phyloP scores from a whole-genome alignment of 2,113 vertebrate genomes.

The Hippoglossus stenolepis region DNA sequence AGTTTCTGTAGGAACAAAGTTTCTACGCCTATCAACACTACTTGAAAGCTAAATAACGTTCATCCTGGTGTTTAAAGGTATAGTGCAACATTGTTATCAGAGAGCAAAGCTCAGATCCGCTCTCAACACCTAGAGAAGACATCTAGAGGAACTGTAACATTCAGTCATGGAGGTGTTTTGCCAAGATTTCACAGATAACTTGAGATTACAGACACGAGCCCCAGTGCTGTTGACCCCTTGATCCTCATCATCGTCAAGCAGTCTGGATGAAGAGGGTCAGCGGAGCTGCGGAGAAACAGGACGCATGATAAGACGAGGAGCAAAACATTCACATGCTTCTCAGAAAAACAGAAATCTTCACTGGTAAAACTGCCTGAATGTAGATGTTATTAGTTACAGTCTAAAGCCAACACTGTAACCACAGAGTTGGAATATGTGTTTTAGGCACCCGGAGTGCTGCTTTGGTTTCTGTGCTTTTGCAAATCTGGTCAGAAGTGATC shows the following conservation, averaged over 20 bases:
- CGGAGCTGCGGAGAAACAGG: conserved; percentile 5
- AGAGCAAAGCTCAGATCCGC: neutral
- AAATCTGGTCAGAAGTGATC: conserved; percentile 45
- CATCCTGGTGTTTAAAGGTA: neutral
- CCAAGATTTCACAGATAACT: conserved; percentile 20
- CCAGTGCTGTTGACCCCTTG: conserved; percentile 18
- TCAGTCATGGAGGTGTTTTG: conserved; percentile 10
- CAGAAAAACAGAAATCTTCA: neutral
- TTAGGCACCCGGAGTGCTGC: conserved; percentile 35
- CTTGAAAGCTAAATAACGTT: neutral
- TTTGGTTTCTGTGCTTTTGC: conserved; percentile 43
- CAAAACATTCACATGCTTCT: conserved; percentile 15
- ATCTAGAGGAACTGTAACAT: conserved; percentile 1
- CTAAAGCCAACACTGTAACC: conserved; percentile 18
- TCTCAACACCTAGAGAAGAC: neutral
- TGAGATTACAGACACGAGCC: conserved; percentile 10
- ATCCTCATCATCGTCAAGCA: conserved; percentile 1
- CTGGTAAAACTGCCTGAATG: neutral
- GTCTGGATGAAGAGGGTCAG: neutral
- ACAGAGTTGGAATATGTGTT: conserved; percentile 30
- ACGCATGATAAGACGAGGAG: conserved; percentile 10
- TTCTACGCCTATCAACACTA: neutral
- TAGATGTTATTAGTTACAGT: neutral
- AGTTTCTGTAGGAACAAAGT: too few relatives aligned
- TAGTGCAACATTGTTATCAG: neutral